Base-by-base conservation (phyloP, 2,888 invertebrate genomes). In the Drosophila kokeensis region DNA sequence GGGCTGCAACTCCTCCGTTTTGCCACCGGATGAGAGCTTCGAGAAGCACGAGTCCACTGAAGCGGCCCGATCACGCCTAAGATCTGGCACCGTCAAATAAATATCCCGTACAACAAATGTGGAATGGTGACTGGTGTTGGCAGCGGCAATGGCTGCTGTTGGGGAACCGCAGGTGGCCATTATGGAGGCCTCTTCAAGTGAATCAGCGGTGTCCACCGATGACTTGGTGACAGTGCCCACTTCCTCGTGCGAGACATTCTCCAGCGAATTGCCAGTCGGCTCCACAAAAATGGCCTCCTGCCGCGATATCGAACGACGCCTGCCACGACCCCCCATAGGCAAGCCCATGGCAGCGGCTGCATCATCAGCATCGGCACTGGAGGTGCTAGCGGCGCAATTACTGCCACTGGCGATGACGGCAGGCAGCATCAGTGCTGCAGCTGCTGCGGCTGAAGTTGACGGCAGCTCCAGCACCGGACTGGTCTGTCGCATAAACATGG, bases 11-110 rank as follows among this genome's bases (percentile, higher is more conserved):
- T 96, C 96, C 71, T 91, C 92, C 27, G 96, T 95, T 92, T 96
- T 95, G 64, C 95, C 95, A 76, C 95, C 95, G 55, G 96, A 96
- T 30, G 95, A 95, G 60, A 96, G 95, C 93, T 96, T 96, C 68
- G 96, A 95, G 92, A 97, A 97, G 91, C 97, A 96, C 24, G 97
- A 97, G 92, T 97, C 97, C 2, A 98, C 97, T 0, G 97, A 97
- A 38, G 97, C 97, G 24, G 97, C 97, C 24, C 97, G 95, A 91
- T 97, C 97, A 32, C 97, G 95, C 91, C 96, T 96, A 79, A 97
- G 93, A 88, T 97, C 97, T 48, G 97, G 97, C 72, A 97, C 97
- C 68, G 96, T 95, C 52, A 97, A 93, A 91, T 96, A 96, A 76
- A 96, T 96, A 85, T 96, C 96, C 72, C 95, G 94, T 10, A 96